Percentiles rank a stretch among this genome's conserved stretches.
Evolutionary conservation across 2,888 invertebrate species (phyloP).

Genomic region (Meteorus colon): DNA sequence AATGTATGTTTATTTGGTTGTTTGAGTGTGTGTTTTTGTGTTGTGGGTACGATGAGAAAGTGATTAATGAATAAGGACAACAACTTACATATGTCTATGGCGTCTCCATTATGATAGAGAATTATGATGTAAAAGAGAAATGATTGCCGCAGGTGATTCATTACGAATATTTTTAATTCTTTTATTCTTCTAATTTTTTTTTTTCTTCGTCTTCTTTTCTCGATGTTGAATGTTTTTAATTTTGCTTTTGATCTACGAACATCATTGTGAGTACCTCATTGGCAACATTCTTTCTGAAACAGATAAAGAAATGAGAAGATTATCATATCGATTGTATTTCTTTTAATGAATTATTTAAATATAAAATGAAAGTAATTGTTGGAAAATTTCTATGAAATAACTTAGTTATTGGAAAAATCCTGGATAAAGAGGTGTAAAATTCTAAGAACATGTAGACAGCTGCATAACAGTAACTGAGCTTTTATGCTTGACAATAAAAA

Average conservation of each 20-base stretch:
- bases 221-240: not conserved
- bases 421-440: too few relatives aligned
- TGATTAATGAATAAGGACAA: conserved; percentile 28
- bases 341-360: not conserved
- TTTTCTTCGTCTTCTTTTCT: not conserved
- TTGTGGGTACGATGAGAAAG: conserved; percentile 29
- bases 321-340: not conserved
- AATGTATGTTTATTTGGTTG: not conserved
- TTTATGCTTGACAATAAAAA: too few relatives aligned
- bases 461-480: too few relatives aligned
- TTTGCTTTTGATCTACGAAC: not conserved
- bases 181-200: conserved; percentile 9
- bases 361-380: too few relatives aligned
- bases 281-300: not conserved
- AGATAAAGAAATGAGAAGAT: not conserved
- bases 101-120: conserved; percentile 63
- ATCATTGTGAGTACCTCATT: not conserved
- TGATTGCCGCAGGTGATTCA: conserved; percentile 67
- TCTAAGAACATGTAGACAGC: too few relatives aligned
- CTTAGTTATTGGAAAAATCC: too few relatives aligned
- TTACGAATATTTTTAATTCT: conserved; percentile 61
- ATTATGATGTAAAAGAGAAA: conserved; percentile 67
- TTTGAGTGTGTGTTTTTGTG: not conserved
- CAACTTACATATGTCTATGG: conserved; percentile 72
- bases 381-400: too few relatives aligned